Conservation (phyloP, 2,797 vertebrate species). For the Pipistrellus kuhlii region DNA sequence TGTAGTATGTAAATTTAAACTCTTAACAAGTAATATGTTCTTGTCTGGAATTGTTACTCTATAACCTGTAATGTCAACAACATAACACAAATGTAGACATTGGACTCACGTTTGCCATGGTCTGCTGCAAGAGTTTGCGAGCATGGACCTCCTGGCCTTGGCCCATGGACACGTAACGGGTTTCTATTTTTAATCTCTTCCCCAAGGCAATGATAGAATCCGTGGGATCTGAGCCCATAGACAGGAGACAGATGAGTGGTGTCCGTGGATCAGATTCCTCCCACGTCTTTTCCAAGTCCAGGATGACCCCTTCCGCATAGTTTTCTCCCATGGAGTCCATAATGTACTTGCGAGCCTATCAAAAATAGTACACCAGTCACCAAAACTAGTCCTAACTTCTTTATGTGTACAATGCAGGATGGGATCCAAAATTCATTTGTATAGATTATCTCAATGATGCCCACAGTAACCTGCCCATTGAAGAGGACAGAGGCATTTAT, state of each 20-base stretch:
- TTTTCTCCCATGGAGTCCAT: slow-evolving; percentile 93
- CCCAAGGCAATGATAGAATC: slow-evolving; percentile 96
- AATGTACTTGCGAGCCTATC: slow-evolving; percentile 96
- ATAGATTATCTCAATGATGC: background rate
- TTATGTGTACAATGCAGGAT: fast-evolving
- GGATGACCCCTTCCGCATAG: slow-evolving; percentile 92
- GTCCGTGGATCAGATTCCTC: slow-evolving; percentile 94
- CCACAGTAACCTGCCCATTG: background rate
- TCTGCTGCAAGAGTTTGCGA: slow-evolving; percentile 95
- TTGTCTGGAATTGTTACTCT: background rate
- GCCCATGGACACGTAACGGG: slow-evolving; percentile 95
- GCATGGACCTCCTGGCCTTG: slow-evolving; percentile 97
- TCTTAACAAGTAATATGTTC: background rate
- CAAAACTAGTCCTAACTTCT: background rate
- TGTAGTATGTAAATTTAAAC: background rate
- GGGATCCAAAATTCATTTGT: background rate
- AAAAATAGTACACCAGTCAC: slow-evolving; percentile 61
- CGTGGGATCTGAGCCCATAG: slow-evolving; percentile 97
- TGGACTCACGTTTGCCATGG: slow-evolving; percentile 93
- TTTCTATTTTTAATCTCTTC: slow-evolving; percentile 94
- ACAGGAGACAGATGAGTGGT: slow-evolving; percentile 97
- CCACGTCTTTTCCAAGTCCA: slow-evolving; percentile 96
- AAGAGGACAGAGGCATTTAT: background rate
- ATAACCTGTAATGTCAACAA: background rate
- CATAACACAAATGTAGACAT: background rate